Conservation (phyloP, 2,113 vertebrate genomes). For the Anthoscopus minutus region DNA sequence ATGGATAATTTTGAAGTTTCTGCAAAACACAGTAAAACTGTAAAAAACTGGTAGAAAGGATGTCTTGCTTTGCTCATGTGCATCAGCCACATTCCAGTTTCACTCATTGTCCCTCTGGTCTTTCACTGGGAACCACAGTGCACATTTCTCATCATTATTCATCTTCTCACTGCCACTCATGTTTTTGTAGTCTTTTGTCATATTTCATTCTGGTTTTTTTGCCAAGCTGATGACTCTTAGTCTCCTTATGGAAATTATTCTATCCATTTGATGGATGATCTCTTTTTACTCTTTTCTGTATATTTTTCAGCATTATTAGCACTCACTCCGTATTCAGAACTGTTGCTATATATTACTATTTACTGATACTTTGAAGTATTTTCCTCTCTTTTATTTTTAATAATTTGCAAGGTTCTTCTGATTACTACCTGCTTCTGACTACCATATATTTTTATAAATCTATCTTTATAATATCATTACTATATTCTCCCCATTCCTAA, state of each 20-base stretch:
- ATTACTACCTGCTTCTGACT: background rate
- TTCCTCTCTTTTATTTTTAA: background rate
- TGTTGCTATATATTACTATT: fast-evolving
- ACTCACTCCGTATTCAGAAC: background rate
- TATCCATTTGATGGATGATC: background rate
- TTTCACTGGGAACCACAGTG: background rate
- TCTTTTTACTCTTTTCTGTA: background rate
- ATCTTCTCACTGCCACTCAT: background rate
- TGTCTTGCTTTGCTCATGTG: background rate
- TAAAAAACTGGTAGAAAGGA: background rate
- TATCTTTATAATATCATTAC: background rate
- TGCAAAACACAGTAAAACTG: background rate
- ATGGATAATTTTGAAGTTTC: background rate
- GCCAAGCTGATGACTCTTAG: background rate
- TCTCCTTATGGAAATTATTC: background rate
- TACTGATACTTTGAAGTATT: background rate
- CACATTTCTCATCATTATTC: background rate
- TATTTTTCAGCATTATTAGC: background rate
- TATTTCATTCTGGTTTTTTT: background rate
- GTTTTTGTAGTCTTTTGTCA: background rate
- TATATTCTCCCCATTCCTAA: background rate
- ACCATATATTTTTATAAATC: background rate
- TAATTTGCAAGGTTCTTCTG: background rate
- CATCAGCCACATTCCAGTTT: background rate
- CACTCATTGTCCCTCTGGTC: background rate